phyloP scores from a whole-genome alignment of 1,140 invertebrate genomes.

The Pseudachorutes palmiensis region DNA sequence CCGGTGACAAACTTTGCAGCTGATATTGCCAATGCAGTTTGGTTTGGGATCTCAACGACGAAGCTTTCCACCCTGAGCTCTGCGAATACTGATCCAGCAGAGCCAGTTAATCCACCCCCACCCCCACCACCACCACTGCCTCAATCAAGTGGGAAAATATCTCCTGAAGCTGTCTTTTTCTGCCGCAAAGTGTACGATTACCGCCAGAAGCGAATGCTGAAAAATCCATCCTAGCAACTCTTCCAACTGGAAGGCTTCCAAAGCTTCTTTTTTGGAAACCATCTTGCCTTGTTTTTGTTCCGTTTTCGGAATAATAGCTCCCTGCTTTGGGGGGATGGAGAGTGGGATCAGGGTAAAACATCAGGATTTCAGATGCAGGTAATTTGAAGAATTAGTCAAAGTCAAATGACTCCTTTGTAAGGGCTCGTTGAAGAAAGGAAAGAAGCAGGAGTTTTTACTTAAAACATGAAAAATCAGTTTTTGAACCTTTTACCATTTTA shows the following conservation, averaged over 20 bases:
- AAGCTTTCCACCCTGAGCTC: too few relatives aligned
- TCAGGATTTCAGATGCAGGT: too few relatives aligned
- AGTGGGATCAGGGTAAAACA: too few relatives aligned
- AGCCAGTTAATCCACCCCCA: background rate
- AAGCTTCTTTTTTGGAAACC: background rate
- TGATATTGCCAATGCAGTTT: constrained; percentile 33
- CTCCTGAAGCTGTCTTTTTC: constrained; percentile 82
- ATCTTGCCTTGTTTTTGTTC: background rate
- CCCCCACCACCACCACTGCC: constrained; percentile 39
- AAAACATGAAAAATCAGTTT: too few relatives aligned
- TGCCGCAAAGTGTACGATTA: constrained; percentile 92
- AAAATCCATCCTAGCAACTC: constrained; percentile 43
- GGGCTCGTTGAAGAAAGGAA: too few relatives aligned
- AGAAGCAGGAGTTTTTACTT: too few relatives aligned
- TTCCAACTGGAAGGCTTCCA: too few relatives aligned
- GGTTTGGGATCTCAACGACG: constrained; percentile 16
- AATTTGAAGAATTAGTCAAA: too few relatives aligned
- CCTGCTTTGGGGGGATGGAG: too few relatives aligned
- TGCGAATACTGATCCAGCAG: background rate
- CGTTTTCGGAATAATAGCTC: background rate
- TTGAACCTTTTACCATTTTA: too few relatives aligned
- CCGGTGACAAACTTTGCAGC: constrained; percentile 26
- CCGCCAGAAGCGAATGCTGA: constrained; percentile 56
- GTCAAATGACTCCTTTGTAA: too few relatives aligned
- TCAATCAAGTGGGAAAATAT: constrained; percentile 62